Evolutionary conservation across 2,888 invertebrate species (phyloP), one percentile per base, ranked within the genome.

Genomic region (Dynastes grantii): DNA sequence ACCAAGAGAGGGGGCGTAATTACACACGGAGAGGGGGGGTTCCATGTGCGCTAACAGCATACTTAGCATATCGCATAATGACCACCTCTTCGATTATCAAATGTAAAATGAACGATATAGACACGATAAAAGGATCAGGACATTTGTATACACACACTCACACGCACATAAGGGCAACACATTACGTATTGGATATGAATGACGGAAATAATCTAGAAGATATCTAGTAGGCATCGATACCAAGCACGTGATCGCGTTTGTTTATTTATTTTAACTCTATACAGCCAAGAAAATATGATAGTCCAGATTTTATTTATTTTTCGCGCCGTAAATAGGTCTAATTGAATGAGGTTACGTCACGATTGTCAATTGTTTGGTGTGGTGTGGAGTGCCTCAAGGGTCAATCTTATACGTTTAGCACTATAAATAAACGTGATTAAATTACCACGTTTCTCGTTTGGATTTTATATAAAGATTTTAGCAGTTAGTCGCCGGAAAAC

Each of bases 1-100:
- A 87, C 90, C 90, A 88, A 85, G 85, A 84, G 85, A 80, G 85
- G 85, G 84, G 86, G 85, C 84, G 85, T 87, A 87, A 86, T 87
- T 87, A 87, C 87, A 83, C 83, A 84, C 84, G 82, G 85, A 84
- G 85, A 84, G 82, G 84, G 82, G 85, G 67, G 84, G 81, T 85
- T 84, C 84, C 86, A 86, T 86, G 86, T 86, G 87, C 87, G 87
- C 87, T 87, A 87, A 87, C 87, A 86, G 86, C 86, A 86, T 86
- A 86, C 85, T 87, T 87, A 87, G 87, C 87, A 87, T 87, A 85
- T 85, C 85, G 83, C 83, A 84, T 87, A 86, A 87, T 87, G 86
- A 87, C 84, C 83, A 84, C 83, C 83, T 82, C 73, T 82, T 80
- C 82, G 78, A 71, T 77, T 51, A 65, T 79, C 79, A 49, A 71